Percentiles rank a stretch among this genome's conserved stretches.
These are phyloP conservation scores for Ormyrus labotus DNA, from an alignment of 2,888 invertebrate genomes.

Conservation along the genomic window DNA sequence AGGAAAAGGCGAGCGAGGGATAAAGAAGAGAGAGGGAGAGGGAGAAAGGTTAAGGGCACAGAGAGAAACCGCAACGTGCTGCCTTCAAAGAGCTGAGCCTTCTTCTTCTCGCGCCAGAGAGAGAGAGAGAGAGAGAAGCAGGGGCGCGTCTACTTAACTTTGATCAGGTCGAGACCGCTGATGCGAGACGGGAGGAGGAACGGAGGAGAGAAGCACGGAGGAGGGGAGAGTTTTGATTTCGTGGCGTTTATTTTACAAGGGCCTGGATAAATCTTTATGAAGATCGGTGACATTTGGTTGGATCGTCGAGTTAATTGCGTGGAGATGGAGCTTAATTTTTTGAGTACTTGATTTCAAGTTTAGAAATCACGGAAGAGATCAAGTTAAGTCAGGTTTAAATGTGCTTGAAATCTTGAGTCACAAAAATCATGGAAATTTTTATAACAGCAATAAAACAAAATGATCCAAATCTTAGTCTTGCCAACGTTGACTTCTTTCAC, in stretches of 20 bases:
- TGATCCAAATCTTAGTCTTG: too few relatives aligned
- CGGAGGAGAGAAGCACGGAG: slow-evolving; percentile 2
- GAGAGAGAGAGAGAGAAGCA: slow-evolving; percentile 50
- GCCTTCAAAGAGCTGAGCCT: slow-evolving; percentile 50
- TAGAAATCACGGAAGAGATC: too few relatives aligned
- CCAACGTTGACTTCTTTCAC: too few relatives aligned
- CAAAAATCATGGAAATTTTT: too few relatives aligned
- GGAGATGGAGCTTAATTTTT: too few relatives aligned
- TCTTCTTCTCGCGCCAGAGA: slow-evolving; percentile 39
- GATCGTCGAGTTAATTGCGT: too few relatives aligned
- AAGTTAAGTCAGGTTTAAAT: too few relatives aligned
- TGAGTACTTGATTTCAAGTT: too few relatives aligned
- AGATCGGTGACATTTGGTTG: too few relatives aligned
- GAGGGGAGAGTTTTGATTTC: slow-evolving; percentile 19
- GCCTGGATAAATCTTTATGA: neutral
- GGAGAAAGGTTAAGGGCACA: slow-evolving; percentile 48
- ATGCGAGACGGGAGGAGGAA: slow-evolving; percentile 68
- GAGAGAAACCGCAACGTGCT: slow-evolving; percentile 54
- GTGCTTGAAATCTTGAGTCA: too few relatives aligned
- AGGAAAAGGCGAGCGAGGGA: slow-evolving; percentile 39
- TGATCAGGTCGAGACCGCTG: slow-evolving; percentile 73
- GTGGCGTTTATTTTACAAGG: slow-evolving; percentile 19
- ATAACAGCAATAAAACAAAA: too few relatives aligned
- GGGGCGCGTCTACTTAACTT: slow-evolving; percentile 72
- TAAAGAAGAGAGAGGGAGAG: slow-evolving; percentile 37